These are phyloP conservation scores for Pygathrix nemaeus DNA, from an alignment of 2,113 vertebrate genomes.

Conservation along the genomic window DNA sequence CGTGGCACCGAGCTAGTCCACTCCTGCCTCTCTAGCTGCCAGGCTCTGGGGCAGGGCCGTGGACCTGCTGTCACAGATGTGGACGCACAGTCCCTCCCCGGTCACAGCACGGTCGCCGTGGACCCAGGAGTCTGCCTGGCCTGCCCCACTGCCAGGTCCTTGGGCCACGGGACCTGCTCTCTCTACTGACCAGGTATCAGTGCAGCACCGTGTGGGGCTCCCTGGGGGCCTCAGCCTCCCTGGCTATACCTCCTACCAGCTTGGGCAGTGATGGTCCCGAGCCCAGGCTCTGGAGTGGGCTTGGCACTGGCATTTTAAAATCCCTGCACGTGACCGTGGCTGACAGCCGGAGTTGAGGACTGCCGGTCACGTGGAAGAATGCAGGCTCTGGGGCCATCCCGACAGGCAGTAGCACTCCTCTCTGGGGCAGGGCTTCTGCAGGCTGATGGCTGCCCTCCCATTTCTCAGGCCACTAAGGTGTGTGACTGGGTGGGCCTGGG, in stretches of 20 bases:
- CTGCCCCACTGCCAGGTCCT: neutral
- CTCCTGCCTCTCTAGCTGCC: neutral
- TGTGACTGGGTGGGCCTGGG: too few relatives aligned
- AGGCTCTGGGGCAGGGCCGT: neutral
- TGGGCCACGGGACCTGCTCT: neutral
- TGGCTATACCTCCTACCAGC: accelerated
- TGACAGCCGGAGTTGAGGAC: neutral
- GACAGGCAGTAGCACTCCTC: too few relatives aligned
- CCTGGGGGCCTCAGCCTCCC: neutral
- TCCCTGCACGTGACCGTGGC: accelerated
- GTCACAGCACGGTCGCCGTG: too few relatives aligned
- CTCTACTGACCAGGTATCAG: accelerated
- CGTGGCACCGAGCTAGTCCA: accelerated
- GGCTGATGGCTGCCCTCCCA: accelerated
- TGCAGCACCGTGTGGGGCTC: accelerated
- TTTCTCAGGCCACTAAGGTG: neutral
- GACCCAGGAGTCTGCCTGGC: neutral
- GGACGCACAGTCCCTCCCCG: neutral
- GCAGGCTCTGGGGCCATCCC: accelerated
- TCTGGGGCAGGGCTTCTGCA: neutral
- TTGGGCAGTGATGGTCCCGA: accelerated
- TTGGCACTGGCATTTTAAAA: neutral
- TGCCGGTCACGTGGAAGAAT: neutral
- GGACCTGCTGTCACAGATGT: neutral
- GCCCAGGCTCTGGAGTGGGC: neutral